These are phyloP conservation scores for Rhodeus uyekii DNA, from an alignment of 2,797 vertebrate genomes.

Conservation along the genomic window DNA sequence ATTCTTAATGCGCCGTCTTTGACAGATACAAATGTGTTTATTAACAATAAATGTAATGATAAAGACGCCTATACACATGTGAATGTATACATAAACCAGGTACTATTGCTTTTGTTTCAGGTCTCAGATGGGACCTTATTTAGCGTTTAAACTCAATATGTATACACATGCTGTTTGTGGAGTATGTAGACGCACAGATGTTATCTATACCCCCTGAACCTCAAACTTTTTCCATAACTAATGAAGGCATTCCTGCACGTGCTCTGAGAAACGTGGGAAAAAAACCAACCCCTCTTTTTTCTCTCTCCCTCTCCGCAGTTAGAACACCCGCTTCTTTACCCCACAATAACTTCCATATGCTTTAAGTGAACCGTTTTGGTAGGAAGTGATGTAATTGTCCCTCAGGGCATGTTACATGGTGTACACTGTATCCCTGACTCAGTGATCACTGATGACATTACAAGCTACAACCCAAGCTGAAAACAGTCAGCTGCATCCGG, in stretches of 20 bases:
- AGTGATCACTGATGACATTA: conserved; percentile 9
- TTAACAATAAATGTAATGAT: not conserved
- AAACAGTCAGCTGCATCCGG: not conserved
- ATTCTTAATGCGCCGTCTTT: not conserved
- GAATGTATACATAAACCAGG: not conserved
- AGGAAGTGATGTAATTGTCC: conserved; percentile 68
- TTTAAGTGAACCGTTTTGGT: conserved; percentile 63
- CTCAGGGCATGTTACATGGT: conserved; percentile 11
- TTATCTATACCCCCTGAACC: conserved; percentile 26
- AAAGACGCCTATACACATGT: not conserved
- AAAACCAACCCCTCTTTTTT: conserved; percentile 7
- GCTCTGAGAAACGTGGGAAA: conserved; percentile 70
- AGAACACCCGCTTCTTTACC: conserved; percentile 26
- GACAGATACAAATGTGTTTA: not conserved
- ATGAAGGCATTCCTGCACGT: conserved; percentile 60
- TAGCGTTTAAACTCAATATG: not conserved
- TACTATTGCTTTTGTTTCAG: not conserved
- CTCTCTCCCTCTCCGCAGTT: not conserved
- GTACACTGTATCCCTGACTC: conserved; percentile 11
- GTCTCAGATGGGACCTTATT: not conserved
- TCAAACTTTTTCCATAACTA: conserved; percentile 49
- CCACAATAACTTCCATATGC: conserved; percentile 59
- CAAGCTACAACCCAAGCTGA: not conserved
- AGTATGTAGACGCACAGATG: conserved; percentile 6
- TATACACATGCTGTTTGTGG: not conserved